phyloP scores from a whole-genome alignment of 2,888 invertebrate genomes.

The Microplitis manilae region DNA sequence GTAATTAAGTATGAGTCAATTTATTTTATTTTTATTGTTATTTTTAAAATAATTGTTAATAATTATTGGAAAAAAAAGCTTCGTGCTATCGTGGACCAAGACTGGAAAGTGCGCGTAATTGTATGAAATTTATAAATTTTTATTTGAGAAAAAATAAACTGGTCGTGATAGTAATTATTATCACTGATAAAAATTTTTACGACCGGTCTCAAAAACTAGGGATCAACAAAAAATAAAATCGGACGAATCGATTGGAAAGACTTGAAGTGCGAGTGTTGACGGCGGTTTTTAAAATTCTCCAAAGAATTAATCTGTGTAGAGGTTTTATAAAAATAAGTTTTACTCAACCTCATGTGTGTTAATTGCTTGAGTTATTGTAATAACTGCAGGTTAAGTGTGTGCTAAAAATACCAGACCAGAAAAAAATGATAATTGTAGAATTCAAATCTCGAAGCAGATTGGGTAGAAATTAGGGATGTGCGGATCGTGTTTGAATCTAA shows the following conservation, averaged over 20 bases:
- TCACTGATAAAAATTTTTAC: too few species aligned
- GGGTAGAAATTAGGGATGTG: too few species aligned
- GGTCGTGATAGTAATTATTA: too few species aligned
- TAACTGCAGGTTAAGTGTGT: slow-evolving; percentile 48
- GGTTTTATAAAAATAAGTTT: slow-evolving; percentile 58
- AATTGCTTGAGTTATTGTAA: slow-evolving; percentile 62
- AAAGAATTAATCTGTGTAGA: slow-evolving; percentile 59
- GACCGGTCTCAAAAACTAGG: too few species aligned
- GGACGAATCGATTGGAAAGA: too few species aligned
- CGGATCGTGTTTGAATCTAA: too few species aligned
- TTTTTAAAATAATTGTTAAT: too few species aligned
- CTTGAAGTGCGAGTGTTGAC: slow-evolving; percentile 26
- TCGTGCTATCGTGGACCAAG: background rate
- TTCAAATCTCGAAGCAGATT: too few species aligned
- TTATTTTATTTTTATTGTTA: too few species aligned
- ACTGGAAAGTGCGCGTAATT: slow-evolving; percentile 10
- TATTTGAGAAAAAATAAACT: background rate
- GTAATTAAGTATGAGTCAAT: too few species aligned
- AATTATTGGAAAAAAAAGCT: too few species aligned
- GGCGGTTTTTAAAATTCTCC: slow-evolving; percentile 64
- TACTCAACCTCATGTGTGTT: slow-evolving; percentile 57
- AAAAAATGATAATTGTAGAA: background rate
- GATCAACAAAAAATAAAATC: too few species aligned
- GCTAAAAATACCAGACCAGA: slow-evolving; percentile 24
- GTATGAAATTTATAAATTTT: slow-evolving; percentile 15